Evolutionary conservation across 1,140 invertebrate genomes (phyloP).

Genomic region (Sycophaga agraensis): DNA sequence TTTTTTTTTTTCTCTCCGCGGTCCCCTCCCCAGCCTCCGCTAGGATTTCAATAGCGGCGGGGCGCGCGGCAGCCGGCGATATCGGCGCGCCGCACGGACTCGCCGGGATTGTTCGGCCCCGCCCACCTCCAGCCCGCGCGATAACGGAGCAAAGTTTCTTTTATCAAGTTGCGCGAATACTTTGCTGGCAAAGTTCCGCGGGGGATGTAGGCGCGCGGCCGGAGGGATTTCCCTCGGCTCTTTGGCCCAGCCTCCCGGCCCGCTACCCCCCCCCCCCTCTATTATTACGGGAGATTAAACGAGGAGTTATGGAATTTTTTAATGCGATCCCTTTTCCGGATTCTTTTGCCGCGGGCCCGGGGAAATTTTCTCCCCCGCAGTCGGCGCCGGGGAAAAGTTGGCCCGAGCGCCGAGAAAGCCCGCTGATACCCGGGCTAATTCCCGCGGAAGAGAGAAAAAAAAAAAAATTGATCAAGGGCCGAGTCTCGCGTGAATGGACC

Average conservation of each 20-base stretch:
- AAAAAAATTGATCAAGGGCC: too few species aligned
- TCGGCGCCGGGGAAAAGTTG: neutral
- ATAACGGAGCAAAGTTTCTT: neutral
- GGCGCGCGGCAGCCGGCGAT: neutral
- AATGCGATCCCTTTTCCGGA: neutral
- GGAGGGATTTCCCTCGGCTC: neutral
- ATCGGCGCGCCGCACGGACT: too few species aligned
- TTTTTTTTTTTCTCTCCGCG: neutral
- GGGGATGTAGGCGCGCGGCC: too few species aligned
- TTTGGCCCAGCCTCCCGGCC: neutral
- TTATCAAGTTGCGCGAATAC: neutral
- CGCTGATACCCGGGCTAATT: too few species aligned
- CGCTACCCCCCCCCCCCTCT: neutral
- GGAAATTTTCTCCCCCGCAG: neutral
- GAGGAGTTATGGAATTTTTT: conserved; percentile 17
- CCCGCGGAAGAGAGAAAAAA: too few species aligned
- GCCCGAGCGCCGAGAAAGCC: neutral
- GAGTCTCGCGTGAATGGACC: too few species aligned
- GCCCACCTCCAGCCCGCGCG: neutral
- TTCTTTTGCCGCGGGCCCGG: neutral
- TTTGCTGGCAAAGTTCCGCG: neutral
- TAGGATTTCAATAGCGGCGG: conserved; percentile 8
- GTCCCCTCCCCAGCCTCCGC: neutral
- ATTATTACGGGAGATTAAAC: conserved; percentile 20
- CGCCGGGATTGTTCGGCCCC: too few species aligned